Percentiles rank a stretch among this genome's conserved stretches.
These are phyloP conservation scores for Limosa lapponica DNA, from an alignment of 2,797 vertebrate genomes.

Conservation along the genomic window DNA sequence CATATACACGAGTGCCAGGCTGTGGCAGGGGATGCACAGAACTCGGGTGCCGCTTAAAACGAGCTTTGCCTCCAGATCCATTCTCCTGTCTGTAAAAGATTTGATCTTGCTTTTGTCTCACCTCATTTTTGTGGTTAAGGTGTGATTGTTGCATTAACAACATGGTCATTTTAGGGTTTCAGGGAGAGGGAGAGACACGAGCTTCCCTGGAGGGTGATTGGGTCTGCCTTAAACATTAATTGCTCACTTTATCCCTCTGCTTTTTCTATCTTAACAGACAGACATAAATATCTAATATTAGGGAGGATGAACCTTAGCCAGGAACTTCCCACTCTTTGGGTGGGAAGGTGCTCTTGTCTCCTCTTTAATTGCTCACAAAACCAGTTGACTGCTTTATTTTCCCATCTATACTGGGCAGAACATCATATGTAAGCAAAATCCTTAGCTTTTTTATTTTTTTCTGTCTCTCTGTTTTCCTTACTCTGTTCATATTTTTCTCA, in stretches of 20 bases:
- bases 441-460: background rate
- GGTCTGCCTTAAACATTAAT: background rate
- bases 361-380: background rate
- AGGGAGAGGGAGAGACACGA: background rate
- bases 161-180: background rate
- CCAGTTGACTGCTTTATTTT: background rate
- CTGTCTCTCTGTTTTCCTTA: background rate
- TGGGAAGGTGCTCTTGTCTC: background rate
- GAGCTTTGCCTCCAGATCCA: background rate
- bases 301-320: background rate
- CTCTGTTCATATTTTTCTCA: background rate
- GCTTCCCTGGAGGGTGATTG: background rate
- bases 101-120: fast-evolving
- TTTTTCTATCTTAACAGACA: background rate
- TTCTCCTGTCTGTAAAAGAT: background rate
- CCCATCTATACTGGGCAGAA: background rate
- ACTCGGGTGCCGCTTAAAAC: background rate
- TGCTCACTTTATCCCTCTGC: fast-evolving
- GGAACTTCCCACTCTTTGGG: background rate
- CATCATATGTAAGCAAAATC: background rate
- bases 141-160: background rate
- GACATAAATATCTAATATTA: background rate
- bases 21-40: background rate
- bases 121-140: background rate
- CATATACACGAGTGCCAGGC: fast-evolving